Evolutionary conservation across 2,888 invertebrate species (phyloP), one percentile per base, ranked within the genome.

Genomic region (Drosophila affinis): DNA sequence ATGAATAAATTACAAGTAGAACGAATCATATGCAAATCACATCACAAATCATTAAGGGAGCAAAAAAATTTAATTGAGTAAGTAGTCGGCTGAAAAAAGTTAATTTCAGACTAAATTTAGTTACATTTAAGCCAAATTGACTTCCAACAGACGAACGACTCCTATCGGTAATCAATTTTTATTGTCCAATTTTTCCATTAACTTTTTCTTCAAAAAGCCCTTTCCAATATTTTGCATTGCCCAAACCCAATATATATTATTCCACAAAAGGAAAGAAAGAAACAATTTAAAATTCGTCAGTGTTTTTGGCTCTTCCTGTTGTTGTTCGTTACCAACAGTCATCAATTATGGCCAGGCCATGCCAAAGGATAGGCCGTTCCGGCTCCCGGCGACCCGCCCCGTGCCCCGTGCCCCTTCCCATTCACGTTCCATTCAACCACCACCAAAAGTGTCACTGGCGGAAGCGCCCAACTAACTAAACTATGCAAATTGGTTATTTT

Each of bases 401-500:
- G 51, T 57, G 45, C 56, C 52, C 29, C 17, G 48, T 39, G 24
- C 51, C 34, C 12, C 14, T 32, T 9, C 24, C 55, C 69, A 62
- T 39, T 53, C 46, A 39, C 47, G 51, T 39, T n/a, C 39, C 39
- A 39, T 39, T 4, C 7, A 14, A 39, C n/a, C 39, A 39, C 14
- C 67, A 62, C 53, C 58, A 72, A 75, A 78, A 85, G 88, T 89
- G 88, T 84, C 76, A 78, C 84, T 64, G 77, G 81, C 89, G 88
- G 88, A 89, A 89, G 86, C 80, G 77, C 79, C 87, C 90, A 90
- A 89, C 90, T 90, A 88, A 86, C 89, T 88, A 88, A 90, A 89
- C 90, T 90, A 90, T 90, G 90, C 90, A 90, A 90, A 90, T 90
- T 90, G 89, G 88, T 88, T 89, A 89, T 89, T 89, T 89, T 89